Percentiles rank a stretch among this genome's conserved stretches.
Evolutionary conservation across 1,140 invertebrate species (phyloP).

Genomic region (Caenorhabditis elegans): WBcel235 BX284602.5:7999001-7999500

Average conservation of each 20-base stretch:
- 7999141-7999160: conserved; percentile 45
- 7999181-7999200: too few species aligned
- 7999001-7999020: conserved; percentile 48
- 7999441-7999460: conserved; percentile 81
- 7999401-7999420: neutral
- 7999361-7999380: conserved; percentile 54
- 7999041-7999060: conserved; percentile 51
- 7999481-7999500: conserved; percentile 78
- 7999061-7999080: conserved; percentile 47
- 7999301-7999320: conserved; percentile 49
- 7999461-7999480: conserved; percentile 76
- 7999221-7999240: neutral
- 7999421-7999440: conserved; percentile 71
- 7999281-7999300: conserved; percentile 38
- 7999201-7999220: too few species aligned
- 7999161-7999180: too few species aligned
- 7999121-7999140: conserved; percentile 41
- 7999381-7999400: conserved; percentile 67
- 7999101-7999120: conserved; percentile 45
- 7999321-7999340: conserved; percentile 33
- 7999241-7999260: conserved; percentile 21
- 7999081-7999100: conserved; percentile 50
- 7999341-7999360: neutral
- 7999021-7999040: conserved; percentile 56
- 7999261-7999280: conserved; percentile 40